phyloP scores from a whole-genome alignment of 1,140 invertebrate species.

The Atta cephalotes region DNA sequence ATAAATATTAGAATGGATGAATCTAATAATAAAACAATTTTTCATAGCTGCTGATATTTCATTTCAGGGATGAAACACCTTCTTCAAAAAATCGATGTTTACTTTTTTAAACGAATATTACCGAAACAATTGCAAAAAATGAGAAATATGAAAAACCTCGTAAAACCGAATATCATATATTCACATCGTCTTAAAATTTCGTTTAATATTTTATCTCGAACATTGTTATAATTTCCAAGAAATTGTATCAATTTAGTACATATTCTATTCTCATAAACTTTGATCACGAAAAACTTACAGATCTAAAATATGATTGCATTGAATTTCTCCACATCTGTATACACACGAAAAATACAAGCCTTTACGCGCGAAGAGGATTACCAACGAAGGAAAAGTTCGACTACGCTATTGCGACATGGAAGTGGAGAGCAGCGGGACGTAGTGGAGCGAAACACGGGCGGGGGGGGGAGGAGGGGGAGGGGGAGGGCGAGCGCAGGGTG shows the following conservation, averaged over 20 bases:
- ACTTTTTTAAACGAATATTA: too few relatives aligned
- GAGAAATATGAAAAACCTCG: too few relatives aligned
- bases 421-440: constrained; percentile 33
- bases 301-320: neutral
- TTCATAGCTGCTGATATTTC: too few relatives aligned
- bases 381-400: constrained; percentile 56
- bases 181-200: neutral
- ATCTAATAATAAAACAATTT: too few relatives aligned
- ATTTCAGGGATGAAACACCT: too few relatives aligned
- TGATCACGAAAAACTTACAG: neutral
- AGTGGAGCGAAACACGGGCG: constrained; percentile 68
- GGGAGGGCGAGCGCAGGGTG: constrained; percentile 45
- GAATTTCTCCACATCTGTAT: constrained; percentile 35
- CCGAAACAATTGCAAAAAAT: too few relatives aligned
- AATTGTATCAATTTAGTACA: neutral
- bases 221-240: neutral
- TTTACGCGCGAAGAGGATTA: constrained; percentile 34
- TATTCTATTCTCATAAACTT: neutral
- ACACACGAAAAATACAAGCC: constrained; percentile 16
- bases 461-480: neutral
- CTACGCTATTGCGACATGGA: constrained; percentile 59
- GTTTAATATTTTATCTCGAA: neutral
- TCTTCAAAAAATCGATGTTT: too few relatives aligned
- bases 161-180: too few relatives aligned
- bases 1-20: too few relatives aligned